Evolutionary conservation across 2,888 invertebrate species (phyloP), one percentile per base, ranked within the genome.

Genomic region (Brachynemurus nebulosus): DNA sequence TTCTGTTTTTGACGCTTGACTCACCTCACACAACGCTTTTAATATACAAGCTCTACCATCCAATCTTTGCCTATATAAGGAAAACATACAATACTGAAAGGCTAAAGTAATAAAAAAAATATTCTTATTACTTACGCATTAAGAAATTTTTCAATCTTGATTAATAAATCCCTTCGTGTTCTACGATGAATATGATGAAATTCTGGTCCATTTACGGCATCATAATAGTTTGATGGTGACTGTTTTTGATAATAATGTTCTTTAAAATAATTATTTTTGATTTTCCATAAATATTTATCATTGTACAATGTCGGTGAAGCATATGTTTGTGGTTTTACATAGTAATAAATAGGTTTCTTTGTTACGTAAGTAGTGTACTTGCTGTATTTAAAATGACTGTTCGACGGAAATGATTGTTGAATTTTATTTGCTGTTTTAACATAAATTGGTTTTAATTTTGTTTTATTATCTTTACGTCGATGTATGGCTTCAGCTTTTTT

Each of bases 21-120:
- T 74, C 16, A 77, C 68, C 57, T 74, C 71, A 61, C 80, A 80
- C 58, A 80, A 69, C 54, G 75, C 71, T 58, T 73, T 76, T 54
- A 78, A 68, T 49, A 80, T 69, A 63, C 80, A 80, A 46, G 71
- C 69, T 50, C 67, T 69, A 9, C 80, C 80, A 50, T 64, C 59
- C 49, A 57, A 60, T 39, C 57, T 59, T 52, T 64, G 58, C 38
- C 65, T 65, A 48, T 17, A 58, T 57, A 50, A 18, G 2, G n/a
- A 19, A 37, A 35, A 17, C 12, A 35, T 14, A 8, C 14, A 35
- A 25, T 25, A 35, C 16, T 7, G 17, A 35, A n/a, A 25, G 8
- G 12, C 4, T 35, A n/a, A 35, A 35, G 12, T 8, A 23, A 7
- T 20, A 39, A 39, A 18, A 38, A 8, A n/a, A 40, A 7, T 40